These are phyloP conservation scores for Theocolax elegans DNA, from an alignment of 1,140 invertebrate species.

Conservation along the genomic window DNA sequence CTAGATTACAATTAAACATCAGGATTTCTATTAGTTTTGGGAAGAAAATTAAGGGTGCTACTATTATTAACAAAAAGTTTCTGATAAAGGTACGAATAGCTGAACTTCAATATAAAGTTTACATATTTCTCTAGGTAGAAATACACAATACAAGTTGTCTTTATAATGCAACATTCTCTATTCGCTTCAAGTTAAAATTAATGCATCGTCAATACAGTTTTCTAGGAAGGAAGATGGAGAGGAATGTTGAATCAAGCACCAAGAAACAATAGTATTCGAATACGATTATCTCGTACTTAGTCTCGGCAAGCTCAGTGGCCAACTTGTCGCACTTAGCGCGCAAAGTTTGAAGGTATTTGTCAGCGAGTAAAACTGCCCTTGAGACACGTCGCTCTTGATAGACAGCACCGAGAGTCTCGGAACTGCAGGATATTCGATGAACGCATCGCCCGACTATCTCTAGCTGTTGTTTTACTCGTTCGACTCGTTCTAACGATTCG, in stretches of 20 bases:
- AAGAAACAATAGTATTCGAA: neutral
- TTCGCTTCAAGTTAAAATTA: no score
- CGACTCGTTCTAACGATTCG: constrained; percentile 62
- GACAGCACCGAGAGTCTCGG: constrained; percentile 62
- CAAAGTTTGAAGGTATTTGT: constrained; percentile 59
- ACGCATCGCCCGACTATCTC: constrained; percentile 60
- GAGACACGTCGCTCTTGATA: constrained; percentile 62
- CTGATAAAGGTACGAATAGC: neutral
- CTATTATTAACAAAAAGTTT: neutral
- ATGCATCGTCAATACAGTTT: no score
- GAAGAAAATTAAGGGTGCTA: neutral
- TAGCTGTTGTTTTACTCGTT: constrained; percentile 58
- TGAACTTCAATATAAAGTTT: no score
- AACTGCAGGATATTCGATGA: constrained; percentile 58
- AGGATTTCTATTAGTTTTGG: neutral
- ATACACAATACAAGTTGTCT: no score
- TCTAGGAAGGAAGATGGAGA: neutral
- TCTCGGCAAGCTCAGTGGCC: constrained; percentile 56
- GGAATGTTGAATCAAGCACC: constrained; percentile 8
- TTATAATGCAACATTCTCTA: no score
- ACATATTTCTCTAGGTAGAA: no score
- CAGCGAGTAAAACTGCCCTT: constrained; percentile 55
- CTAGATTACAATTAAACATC: neutral
- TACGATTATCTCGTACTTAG: constrained; percentile 57
- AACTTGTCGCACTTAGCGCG: constrained; percentile 59